phyloP scores from a whole-genome alignment of 1,140 invertebrate genomes.

The Neodiprion pinetum region DNA sequence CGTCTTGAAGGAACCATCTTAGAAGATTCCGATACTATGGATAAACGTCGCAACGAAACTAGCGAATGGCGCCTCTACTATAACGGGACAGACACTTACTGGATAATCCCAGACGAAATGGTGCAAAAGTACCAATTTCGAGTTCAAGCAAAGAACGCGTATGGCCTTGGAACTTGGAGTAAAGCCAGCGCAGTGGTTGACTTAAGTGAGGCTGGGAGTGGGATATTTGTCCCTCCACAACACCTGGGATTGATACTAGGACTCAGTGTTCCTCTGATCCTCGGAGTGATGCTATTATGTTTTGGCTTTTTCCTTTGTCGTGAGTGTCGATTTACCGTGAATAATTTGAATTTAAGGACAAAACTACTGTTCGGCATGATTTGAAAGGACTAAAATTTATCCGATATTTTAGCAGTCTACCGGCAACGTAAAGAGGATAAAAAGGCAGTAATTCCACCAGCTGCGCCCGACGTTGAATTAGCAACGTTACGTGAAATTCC shows the following conservation, averaged over 20 bases:
- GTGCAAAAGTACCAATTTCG: slow-evolving; percentile 74
- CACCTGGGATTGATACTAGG: slow-evolving; percentile 68
- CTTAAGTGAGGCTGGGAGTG: slow-evolving; percentile 61
- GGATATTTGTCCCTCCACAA: slow-evolving; percentile 66
- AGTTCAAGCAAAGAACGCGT: slow-evolving; percentile 78
- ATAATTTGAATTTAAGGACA: too few relatives aligned
- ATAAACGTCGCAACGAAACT: slow-evolving; percentile 42
- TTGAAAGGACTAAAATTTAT: slow-evolving; percentile 13
- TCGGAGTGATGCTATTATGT: slow-evolving; percentile 51
- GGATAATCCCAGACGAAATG: slow-evolving; percentile 77
- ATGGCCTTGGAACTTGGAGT: slow-evolving; percentile 80
- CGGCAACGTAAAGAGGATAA: slow-evolving; percentile 66
- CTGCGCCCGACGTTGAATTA: slow-evolving; percentile 81
- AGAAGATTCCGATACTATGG: slow-evolving; percentile 42
- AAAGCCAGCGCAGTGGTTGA: slow-evolving; percentile 68
- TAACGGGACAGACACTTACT: slow-evolving; percentile 83
- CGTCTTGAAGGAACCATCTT: slow-evolving; percentile 63
- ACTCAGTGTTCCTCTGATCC: slow-evolving; percentile 62
- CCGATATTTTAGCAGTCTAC: slow-evolving; percentile 53
- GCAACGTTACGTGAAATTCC: slow-evolving; percentile 87
- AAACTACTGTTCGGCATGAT: background rate
- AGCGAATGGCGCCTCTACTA: slow-evolving; percentile 75
- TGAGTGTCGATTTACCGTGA: slow-evolving; percentile 39
- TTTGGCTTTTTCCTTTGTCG: slow-evolving; percentile 55
- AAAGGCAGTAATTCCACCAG: slow-evolving; percentile 63